Evolutionary conservation across 92 coral and sea anemone species (phyloP).

Genomic region (Hydrozoanthus gracilis): DNA sequence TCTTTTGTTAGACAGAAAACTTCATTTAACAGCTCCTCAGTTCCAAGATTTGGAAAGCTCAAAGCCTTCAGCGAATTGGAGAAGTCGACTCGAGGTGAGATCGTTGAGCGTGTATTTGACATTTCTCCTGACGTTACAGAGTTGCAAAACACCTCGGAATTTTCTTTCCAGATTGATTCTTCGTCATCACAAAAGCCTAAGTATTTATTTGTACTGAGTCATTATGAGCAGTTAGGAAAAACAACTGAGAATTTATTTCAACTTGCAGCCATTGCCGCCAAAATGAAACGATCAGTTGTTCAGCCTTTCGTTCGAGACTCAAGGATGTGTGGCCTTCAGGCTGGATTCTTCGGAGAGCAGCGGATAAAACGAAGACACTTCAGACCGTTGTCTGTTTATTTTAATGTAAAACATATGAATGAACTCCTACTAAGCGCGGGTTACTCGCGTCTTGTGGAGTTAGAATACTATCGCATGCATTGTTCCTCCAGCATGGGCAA

Average conservation of each 20-base stretch:
- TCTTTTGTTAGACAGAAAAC: not conserved
- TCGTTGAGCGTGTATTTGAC: slow-evolving; percentile 59
- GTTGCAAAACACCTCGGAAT: slow-evolving; percentile 50
- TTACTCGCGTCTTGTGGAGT: slow-evolving; percentile 70
- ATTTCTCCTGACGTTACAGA: slow-evolving; percentile 51
- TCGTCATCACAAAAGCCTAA: slow-evolving; percentile 40
- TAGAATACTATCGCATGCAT: slow-evolving; percentile 68
- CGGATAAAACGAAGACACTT: slow-evolving; percentile 79
- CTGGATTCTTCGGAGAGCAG: slow-evolving; percentile 86
- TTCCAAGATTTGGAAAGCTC: not conserved
- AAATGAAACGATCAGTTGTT: slow-evolving; percentile 76
- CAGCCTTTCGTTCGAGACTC: slow-evolving; percentile 98
- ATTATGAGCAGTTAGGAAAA: slow-evolving; percentile 95
- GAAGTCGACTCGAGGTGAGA: slow-evolving; percentile 26
- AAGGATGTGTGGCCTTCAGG: slow-evolving; percentile 94
- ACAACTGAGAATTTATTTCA: slow-evolving; percentile 94
- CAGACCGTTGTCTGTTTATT: slow-evolving; percentile 84
- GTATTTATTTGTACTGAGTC: slow-evolving; percentile 87
- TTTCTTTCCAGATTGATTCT: slow-evolving; percentile 50
- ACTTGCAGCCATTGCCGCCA: slow-evolving; percentile 82
- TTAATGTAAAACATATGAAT: slow-evolving; percentile 79
- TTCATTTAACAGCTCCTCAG: not conserved
- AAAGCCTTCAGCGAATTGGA: slow-evolving; percentile 26
- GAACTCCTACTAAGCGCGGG: slow-evolving; percentile 70
- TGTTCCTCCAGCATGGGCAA: slow-evolving; percentile 64